These are phyloP conservation scores for Merluccius polli DNA, from an alignment of 2,797 vertebrate genomes.

Conservation along the genomic window DNA sequence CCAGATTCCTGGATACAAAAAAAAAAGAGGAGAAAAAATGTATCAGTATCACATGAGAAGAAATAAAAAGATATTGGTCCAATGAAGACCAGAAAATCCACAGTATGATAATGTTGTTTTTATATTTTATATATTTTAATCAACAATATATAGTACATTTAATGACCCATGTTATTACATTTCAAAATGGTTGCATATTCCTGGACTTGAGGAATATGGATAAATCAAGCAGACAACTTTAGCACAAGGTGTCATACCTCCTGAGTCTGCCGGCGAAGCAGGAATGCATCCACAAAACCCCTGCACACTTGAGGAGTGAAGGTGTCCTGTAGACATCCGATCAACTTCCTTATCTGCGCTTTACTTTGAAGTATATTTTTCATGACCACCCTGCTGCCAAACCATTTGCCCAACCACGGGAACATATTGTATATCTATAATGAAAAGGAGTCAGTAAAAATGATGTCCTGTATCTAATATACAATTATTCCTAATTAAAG, in stretches of 20 bases:
- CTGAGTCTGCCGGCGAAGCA: slow-evolving; percentile 17
- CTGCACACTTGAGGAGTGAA: slow-evolving; percentile 28
- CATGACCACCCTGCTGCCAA: neutral
- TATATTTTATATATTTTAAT: neutral
- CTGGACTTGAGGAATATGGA: neutral
- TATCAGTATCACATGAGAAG: neutral
- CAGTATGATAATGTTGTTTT: neutral
- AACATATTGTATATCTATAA: slow-evolving; percentile 30
- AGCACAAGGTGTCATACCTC: slow-evolving; percentile 1
- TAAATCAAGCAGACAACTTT: neutral
- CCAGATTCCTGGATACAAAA: slow-evolving; percentile 30
- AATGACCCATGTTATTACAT: neutral
- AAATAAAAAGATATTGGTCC: neutral
- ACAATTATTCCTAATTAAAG: neutral
- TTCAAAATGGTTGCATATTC: neutral
- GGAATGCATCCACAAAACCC: slow-evolving; percentile 39
- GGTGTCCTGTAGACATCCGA: slow-evolving; percentile 14
- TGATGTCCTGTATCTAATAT: neutral
- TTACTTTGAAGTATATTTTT: neutral
- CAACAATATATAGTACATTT: neutral
- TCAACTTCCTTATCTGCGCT: slow-evolving; percentile 2
- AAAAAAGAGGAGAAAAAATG: neutral
- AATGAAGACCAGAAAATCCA: neutral
- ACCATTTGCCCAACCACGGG: slow-evolving; percentile 19
- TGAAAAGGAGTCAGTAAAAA: neutral